Percentiles rank a stretch among this genome's conserved stretches.
These are phyloP conservation scores for Biston betularia DNA, from an alignment of 2,888 invertebrate species.

Conservation along the genomic window DNA sequence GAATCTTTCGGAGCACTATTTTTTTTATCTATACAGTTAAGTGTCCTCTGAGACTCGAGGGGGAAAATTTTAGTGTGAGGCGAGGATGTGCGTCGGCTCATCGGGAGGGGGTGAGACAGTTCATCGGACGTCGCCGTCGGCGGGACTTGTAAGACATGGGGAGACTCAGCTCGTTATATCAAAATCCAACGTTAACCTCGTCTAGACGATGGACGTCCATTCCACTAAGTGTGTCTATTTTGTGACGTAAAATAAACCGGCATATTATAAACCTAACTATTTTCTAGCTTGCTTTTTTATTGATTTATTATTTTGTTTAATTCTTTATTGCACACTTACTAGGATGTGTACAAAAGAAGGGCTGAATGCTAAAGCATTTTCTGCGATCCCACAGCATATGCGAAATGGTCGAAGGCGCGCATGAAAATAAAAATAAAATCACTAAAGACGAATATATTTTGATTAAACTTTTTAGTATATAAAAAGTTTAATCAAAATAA, in stretches of 20 bases:
- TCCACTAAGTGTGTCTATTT: neutral
- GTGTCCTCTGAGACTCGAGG: slow-evolving; percentile 45
- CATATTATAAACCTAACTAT: no score
- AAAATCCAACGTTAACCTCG: slow-evolving; percentile 47
- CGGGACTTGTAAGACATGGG: slow-evolving; percentile 47
- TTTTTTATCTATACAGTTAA: slow-evolving; percentile 46
- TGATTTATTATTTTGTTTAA: no score
- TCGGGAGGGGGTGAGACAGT: slow-evolving; percentile 66
- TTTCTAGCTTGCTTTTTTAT: no score
- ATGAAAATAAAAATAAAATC: no score
- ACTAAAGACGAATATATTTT: no score
- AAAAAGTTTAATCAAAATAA: no score
- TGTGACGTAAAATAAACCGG: neutral
- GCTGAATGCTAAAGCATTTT: no score
- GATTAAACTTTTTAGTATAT: no score
- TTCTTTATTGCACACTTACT: no score
- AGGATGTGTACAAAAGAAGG: no score
- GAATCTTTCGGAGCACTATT: slow-evolving; percentile 43
- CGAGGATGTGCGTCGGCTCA: slow-evolving; percentile 22
- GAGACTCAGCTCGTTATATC: slow-evolving; percentile 45
- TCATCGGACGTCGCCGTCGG: slow-evolving; percentile 68
- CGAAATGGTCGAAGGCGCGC: no score
- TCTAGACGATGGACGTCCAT: slow-evolving; percentile 58
- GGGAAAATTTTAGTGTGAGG: slow-evolving; percentile 35
- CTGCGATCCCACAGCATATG: no score